Evolutionary conservation across 2,888 invertebrate genomes (phyloP).

Genomic region (Agrilus biguttatus): DNA sequence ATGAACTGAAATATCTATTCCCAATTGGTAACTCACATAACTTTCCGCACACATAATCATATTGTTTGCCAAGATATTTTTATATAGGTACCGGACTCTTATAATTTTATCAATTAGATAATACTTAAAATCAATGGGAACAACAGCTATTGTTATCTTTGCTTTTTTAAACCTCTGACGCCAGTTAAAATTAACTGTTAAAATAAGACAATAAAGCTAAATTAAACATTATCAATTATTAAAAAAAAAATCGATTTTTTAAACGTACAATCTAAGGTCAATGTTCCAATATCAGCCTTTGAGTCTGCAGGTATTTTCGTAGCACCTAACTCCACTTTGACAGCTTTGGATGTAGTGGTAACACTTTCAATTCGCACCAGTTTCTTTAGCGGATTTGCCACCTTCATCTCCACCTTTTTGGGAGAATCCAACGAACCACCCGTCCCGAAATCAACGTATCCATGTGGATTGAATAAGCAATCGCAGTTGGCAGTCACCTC

Average conservation of each 20-base stretch:
- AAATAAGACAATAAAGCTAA: too few relatives aligned
- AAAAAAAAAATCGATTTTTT: neutral
- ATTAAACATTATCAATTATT: too few relatives aligned
- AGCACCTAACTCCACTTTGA: conserved; percentile 52
- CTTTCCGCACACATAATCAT: too few relatives aligned
- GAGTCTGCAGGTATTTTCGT: conserved; percentile 50
- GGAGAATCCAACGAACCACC: conserved; percentile 56
- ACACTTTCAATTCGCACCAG: conserved; percentile 49
- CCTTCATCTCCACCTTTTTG: conserved; percentile 41
- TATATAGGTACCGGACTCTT: too few relatives aligned
- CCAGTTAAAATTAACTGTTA: too few relatives aligned
- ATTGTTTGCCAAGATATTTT: too few relatives aligned
- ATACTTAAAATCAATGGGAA: too few relatives aligned
- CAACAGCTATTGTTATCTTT: too few relatives aligned
- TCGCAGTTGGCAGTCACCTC: conserved; percentile 53
- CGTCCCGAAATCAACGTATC: conserved; percentile 69
- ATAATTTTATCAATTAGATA: too few relatives aligned
- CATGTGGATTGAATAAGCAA: conserved; percentile 65
- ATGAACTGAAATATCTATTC: too few relatives aligned
- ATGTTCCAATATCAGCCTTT: conserved; percentile 46
- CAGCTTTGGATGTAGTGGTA: conserved; percentile 47
- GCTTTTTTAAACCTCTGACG: too few relatives aligned
- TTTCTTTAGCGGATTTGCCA: conserved; percentile 51
- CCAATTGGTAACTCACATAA: too few relatives aligned
- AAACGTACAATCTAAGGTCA: conserved; percentile 56